Percentiles rank a stretch among this genome's conserved stretches.
These are phyloP conservation scores for Argentina silus DNA, from an alignment of 2,797 vertebrate species.

Conservation along the genomic window DNA sequence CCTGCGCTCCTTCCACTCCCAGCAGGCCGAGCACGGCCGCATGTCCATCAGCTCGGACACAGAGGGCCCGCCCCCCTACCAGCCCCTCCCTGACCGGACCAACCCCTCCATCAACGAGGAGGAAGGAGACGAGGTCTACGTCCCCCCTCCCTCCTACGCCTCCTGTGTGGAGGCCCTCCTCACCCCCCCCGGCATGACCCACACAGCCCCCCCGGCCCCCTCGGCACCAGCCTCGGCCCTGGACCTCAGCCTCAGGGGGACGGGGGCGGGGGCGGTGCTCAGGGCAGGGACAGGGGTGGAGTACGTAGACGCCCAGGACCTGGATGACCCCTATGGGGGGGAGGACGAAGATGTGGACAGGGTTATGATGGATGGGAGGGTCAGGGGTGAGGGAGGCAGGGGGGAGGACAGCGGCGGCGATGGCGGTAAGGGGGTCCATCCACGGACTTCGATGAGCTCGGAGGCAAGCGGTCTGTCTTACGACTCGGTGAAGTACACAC, in stretches of 20 bases:
- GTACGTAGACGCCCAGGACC: slow-evolving; percentile 69
- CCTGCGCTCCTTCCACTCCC: slow-evolving; percentile 81
- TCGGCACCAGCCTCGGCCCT: slow-evolving; percentile 48
- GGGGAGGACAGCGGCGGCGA: slow-evolving; percentile 13
- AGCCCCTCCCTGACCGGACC: slow-evolving; percentile 83
- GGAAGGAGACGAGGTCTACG: slow-evolving; percentile 72
- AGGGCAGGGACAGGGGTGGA: slow-evolving; percentile 66
- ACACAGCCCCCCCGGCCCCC: slow-evolving; percentile 13
- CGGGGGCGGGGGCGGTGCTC: slow-evolving; percentile 47
- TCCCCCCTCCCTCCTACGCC: slow-evolving; percentile 74
- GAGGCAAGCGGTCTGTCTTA: slow-evolving; percentile 95
- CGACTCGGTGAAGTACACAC: slow-evolving; percentile 96
- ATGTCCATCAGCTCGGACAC: slow-evolving; percentile 94
- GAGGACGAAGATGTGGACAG: slow-evolving; percentile 73
- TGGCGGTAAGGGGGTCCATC: slow-evolving; percentile 34
- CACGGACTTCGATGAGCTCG: slow-evolving; percentile 87
- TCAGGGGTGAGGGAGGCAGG: slow-evolving; percentile 43
- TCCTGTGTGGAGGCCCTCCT: slow-evolving; percentile 76
- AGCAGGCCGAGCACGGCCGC: slow-evolving; percentile 87
- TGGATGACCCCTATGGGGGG: slow-evolving; percentile 68
- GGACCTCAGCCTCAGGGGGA: slow-evolving; percentile 63
- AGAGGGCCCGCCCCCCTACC: slow-evolving; percentile 88
- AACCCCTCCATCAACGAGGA: slow-evolving; percentile 91
- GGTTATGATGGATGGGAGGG: slow-evolving; percentile 57
- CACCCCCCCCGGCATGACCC: slow-evolving; percentile 60